Evolutionary conservation across 2,113 vertebrate genomes (phyloP).

Genomic region (Triplophysa rosa): DNA sequence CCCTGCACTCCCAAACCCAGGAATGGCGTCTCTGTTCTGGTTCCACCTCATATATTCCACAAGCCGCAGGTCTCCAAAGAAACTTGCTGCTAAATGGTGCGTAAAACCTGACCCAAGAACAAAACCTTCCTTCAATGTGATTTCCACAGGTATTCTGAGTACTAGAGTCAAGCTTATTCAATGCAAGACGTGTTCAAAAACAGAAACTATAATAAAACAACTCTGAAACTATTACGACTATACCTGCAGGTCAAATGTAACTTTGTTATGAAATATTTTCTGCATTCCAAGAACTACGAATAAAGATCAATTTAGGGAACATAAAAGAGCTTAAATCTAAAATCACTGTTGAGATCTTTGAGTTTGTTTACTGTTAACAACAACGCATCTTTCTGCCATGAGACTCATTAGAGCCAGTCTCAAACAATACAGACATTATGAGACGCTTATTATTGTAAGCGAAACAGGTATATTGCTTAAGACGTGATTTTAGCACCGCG

Average conservation of each 20-base stretch:
- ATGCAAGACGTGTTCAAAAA: not conserved
- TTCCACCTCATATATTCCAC: slow-evolving; percentile 31
- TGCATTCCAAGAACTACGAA: not conserved
- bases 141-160: slow-evolving; percentile 15
- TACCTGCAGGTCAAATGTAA: slow-evolving; percentile 11
- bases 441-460: not conserved
- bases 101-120: slow-evolving; percentile 36
- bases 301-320: not conserved
- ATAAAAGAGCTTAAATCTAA: not conserved
- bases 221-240: not conserved
- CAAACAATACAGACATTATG: slow-evolving; percentile 11
- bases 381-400: not conserved
- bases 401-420: not conserved
- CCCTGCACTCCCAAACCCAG: slow-evolving; percentile 30
- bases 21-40: slow-evolving; percentile 29
- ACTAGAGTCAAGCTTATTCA: not conserved
- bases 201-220: not conserved
- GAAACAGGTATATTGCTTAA: slow-evolving; percentile 6
- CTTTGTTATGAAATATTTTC: not conserved
- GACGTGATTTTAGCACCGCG: not conserved
- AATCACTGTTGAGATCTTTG: slow-evolving; percentile 11
- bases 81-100: slow-evolving; percentile 40
- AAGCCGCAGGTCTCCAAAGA: slow-evolving; percentile 26
- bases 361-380: slow-evolving; percentile 11
- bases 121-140: slow-evolving; percentile 21